A percentile compares a stretch with the other conserved stretches of the same genome.
Evolutionary conservation across 2,797 vertebrate genomes (phyloP).

Genomic region (Sebastes dallii): DNA sequence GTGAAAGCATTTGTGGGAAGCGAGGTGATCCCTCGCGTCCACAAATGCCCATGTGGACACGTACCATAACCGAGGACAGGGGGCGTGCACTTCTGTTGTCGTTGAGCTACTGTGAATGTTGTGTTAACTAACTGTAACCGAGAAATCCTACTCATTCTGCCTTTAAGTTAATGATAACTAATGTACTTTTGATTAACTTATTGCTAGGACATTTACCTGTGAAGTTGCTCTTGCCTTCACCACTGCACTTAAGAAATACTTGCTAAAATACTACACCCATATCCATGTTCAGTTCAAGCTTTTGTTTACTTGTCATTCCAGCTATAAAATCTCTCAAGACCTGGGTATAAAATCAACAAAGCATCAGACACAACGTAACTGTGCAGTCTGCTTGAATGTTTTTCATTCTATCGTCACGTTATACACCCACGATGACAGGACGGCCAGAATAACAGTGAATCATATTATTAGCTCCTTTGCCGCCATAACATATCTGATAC

Average conservation of each 20-base stretch:
- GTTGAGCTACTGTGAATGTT: not conserved
- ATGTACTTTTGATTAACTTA: not conserved
- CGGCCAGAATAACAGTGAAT: slow-evolving; percentile 27
- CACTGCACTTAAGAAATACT: not conserved
- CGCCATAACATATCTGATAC: slow-evolving; percentile 42
- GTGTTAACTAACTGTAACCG: fast-evolving
- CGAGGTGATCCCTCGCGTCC: too few relatives aligned
- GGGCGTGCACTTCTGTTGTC: too few relatives aligned
- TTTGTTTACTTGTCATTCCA: not conserved
- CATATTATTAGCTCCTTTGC: slow-evolving; percentile 46
- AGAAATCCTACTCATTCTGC: not conserved
- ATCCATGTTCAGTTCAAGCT: not conserved
- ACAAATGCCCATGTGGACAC: too few relatives aligned
- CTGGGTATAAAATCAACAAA: not conserved
- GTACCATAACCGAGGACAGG: too few relatives aligned
- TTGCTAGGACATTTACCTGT: too few relatives aligned
- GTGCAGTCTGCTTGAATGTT: not conserved
- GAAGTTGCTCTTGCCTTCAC: not conserved
- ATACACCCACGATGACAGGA: not conserved
- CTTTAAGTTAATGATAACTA: not conserved
- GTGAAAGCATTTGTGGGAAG: too few relatives aligned
- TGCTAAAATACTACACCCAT: not conserved
- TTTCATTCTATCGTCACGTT: slow-evolving; percentile 6
- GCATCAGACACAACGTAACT: not conserved
- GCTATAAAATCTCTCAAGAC: not conserved